Conservation (phyloP, 2,113 vertebrate genomes). For the Rafetus swinhoei region DNA sequence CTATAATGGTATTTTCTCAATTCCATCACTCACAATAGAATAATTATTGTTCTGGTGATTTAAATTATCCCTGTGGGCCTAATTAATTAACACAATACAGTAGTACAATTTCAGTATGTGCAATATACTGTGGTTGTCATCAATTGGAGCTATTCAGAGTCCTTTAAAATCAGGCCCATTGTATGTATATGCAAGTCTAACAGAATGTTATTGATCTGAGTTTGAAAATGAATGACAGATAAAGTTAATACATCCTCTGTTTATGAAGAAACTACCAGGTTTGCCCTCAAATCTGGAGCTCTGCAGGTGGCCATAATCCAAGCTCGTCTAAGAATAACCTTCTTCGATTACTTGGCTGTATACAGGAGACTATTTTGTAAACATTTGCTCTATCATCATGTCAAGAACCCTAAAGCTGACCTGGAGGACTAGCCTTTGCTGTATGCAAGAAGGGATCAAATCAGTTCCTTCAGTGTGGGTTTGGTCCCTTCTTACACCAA, state of each 20-base stretch:
- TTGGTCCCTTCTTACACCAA: conserved; percentile 25
- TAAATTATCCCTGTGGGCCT: not conserved
- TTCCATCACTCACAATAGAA: not conserved
- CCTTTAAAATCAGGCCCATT: not conserved
- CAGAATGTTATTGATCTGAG: not conserved
- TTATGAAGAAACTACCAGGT: not conserved
- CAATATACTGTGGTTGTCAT: too few relatives aligned
- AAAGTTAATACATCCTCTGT: not conserved
- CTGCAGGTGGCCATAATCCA: not conserved
- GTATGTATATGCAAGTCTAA: not conserved
- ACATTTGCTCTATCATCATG: conserved; percentile 26
- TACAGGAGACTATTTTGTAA: not conserved
- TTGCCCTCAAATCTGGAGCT: not conserved
- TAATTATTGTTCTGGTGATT: not conserved
- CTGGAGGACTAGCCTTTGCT: conserved; percentile 17
- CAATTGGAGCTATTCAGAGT: not conserved
- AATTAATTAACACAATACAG: not conserved
- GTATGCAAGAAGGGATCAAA: not conserved
- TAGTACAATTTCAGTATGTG: fast-evolving
- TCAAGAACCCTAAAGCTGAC: conserved; percentile 16
- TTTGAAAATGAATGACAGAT: not conserved
- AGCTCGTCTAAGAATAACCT: not conserved
- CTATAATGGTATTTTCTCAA: not conserved
- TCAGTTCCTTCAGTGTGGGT: not conserved
- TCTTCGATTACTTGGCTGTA: not conserved